Evolutionary conservation across 1,140 invertebrate species (phyloP).

Genomic region (Ceratina japonica): DNA sequence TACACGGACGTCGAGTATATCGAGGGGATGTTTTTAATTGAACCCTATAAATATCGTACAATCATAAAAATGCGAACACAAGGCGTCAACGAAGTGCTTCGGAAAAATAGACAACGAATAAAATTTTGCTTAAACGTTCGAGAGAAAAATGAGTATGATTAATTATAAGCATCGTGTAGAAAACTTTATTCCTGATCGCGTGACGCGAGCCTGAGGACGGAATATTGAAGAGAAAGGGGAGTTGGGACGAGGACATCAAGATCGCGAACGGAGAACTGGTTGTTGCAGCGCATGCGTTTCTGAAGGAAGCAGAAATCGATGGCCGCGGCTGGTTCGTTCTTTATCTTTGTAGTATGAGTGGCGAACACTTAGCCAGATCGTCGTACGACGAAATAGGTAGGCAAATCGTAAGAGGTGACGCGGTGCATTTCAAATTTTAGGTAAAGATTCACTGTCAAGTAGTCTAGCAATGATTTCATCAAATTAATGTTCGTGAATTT

Average conservation of each 20-base stretch:
- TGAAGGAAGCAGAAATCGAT: conserved; percentile 67
- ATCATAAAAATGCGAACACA: too few relatives aligned
- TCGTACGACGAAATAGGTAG: not conserved
- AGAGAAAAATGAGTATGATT: too few relatives aligned
- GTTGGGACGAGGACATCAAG: conserved; percentile 18
- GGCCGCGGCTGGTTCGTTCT: conserved; percentile 53
- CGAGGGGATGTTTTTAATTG: conserved; percentile 1
- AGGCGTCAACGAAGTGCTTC: too few relatives aligned
- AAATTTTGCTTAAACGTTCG: too few relatives aligned
- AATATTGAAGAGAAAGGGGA: not conserved
- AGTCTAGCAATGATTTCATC: not conserved
- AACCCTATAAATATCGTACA: too few relatives aligned
- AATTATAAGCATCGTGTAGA: not conserved
- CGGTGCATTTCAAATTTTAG: conserved; percentile 1
- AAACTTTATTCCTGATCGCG: conserved; percentile 11
- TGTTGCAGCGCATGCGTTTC: conserved; percentile 60
- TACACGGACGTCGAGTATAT: not conserved
- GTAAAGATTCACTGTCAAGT: too few relatives aligned
- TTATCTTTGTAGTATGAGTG: conserved; percentile 4
- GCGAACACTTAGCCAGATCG: not conserved
- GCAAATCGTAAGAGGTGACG: not conserved
- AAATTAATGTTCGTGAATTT: not conserved
- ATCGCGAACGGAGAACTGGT: conserved; percentile 19
- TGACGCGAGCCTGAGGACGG: too few relatives aligned
- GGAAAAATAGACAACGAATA: too few relatives aligned